phyloP scores from a whole-genome alignment of 2,113 vertebrate genomes.

The Phoxinus phoxinus region DNA sequence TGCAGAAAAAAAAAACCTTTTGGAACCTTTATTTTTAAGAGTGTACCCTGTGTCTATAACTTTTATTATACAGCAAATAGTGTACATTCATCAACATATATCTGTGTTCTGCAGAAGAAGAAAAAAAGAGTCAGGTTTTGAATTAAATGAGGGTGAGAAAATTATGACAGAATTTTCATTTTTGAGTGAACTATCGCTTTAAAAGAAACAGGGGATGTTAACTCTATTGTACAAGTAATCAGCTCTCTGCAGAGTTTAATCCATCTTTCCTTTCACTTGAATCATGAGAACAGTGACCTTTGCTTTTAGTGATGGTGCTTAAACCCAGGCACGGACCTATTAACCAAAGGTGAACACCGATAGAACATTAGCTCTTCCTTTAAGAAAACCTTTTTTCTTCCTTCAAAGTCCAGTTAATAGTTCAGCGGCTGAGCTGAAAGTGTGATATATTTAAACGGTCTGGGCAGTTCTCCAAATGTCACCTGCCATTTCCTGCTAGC shows the following conservation, averaged over 20 bases:
- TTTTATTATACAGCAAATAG: neutral
- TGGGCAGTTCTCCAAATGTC: slow-evolving; percentile 57
- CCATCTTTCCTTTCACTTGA: slow-evolving; percentile 25
- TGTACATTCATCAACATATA: neutral
- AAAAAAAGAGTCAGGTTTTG: neutral
- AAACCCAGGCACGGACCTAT: slow-evolving; percentile 14
- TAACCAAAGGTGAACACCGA: slow-evolving; percentile 28
- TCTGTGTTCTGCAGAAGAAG: neutral
- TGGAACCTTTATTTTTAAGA: too few species aligned
- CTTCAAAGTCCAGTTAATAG: slow-evolving; percentile 35
- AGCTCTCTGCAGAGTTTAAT: slow-evolving; percentile 5
- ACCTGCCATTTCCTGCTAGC: slow-evolving; percentile 47
- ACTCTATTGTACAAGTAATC: neutral
- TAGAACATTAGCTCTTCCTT: slow-evolving; percentile 30
- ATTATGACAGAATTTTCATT: neutral
- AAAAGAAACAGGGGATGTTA: neutral
- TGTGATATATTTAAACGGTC: slow-evolving; percentile 54
- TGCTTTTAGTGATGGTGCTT: slow-evolving; percentile 40
- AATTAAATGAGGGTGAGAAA: neutral
- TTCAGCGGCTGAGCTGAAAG: slow-evolving; percentile 25
- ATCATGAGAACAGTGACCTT: slow-evolving; percentile 45
- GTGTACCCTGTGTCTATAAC: neutral
- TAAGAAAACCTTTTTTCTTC: slow-evolving; percentile 23
- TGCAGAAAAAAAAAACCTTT: too few species aligned
- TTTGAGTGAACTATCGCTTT: neutral